Evolutionary conservation across 2,888 invertebrate genomes (phyloP).

Genomic region (Oxystoma pomonae): DNA sequence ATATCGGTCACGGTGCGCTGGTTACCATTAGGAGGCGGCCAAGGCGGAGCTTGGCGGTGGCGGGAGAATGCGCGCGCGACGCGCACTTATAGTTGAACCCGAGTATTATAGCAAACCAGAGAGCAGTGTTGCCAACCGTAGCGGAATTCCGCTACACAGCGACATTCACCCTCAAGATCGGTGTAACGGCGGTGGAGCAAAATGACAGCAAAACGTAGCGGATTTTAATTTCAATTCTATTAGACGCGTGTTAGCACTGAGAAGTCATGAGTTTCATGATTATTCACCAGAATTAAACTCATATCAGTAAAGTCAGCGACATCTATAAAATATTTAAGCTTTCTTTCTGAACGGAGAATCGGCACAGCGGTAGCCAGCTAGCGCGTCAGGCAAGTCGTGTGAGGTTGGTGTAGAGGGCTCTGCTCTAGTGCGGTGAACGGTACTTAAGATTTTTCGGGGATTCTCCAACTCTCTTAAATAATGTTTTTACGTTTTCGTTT

Average conservation of each 20-base stretch:
- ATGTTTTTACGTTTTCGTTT: background rate
- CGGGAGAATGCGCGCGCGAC: too few species aligned
- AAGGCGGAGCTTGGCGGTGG: too few species aligned
- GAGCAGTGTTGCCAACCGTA: constrained; percentile 1
- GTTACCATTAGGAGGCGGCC: too few species aligned
- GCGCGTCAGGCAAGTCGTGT: background rate
- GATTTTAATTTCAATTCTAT: background rate
- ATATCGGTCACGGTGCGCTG: too few species aligned
- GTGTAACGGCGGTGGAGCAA: background rate
- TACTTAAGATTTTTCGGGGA: background rate
- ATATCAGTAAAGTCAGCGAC: background rate
- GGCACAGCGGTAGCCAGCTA: background rate
- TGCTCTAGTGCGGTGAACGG: background rate
- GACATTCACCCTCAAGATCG: background rate
- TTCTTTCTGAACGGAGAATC: background rate
- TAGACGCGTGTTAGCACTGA: background rate
- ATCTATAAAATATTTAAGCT: background rate
- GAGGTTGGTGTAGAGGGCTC: background rate
- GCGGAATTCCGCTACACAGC: too few species aligned
- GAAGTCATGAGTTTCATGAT: background rate
- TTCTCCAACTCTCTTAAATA: background rate
- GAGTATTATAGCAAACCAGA: too few species aligned
- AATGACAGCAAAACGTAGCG: constrained; percentile 1
- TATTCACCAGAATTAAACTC: background rate
- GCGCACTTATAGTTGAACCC: too few species aligned